Evolutionary conservation across 1,140 invertebrate species (phyloP), one percentile per base, ranked within the genome.

Genomic region (Cyclina sinensis): DNA sequence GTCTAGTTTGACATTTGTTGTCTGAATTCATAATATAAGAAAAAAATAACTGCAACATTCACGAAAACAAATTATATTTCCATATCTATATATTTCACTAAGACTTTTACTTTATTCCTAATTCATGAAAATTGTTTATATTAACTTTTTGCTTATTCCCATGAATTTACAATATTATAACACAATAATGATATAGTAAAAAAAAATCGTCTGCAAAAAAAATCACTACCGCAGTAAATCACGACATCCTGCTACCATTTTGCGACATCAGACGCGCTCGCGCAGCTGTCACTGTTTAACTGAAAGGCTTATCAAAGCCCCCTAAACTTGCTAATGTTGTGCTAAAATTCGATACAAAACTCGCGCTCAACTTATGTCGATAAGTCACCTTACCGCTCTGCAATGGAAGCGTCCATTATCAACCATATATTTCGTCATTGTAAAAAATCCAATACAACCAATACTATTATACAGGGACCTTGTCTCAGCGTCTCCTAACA

Each of bases 301-400:
- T 14, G 11, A 37, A 37, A 9, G 65, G 65, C 65, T 70, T 70
- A 70, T 70, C 32, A 70, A 70, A 70, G 0, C 65, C 30, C 16
- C 27, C 11, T 70, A 70, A 70, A 70, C 65, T 70, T 37, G 65
- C 65, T 70, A 70, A 70, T 70, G 65, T 70, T 37, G 65, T 70
- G 65, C 4, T 70, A 70, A 70, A 70, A 35, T 37, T 70, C 65
- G 32, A 70, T 70, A 70, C 65, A 37, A 35, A 70, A 65, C 59
- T 65, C 7, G 59, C 30, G 59, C 59, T 65, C 59, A 70, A 70
- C 65, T 70, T 70, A 70, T 70, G 21, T 70, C 65, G 65, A 70
- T 70, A 70, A 70, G 65, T 70, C 65, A 35, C 32, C 24, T 70
- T 27, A 4, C 65, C n/a, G 35, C 4, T 30, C 65, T 70, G 65